Percentiles rank a stretch among this genome's conserved stretches.
phyloP scores from a whole-genome alignment of 2,888 invertebrate species.

The Rotaria macrura region DNA sequence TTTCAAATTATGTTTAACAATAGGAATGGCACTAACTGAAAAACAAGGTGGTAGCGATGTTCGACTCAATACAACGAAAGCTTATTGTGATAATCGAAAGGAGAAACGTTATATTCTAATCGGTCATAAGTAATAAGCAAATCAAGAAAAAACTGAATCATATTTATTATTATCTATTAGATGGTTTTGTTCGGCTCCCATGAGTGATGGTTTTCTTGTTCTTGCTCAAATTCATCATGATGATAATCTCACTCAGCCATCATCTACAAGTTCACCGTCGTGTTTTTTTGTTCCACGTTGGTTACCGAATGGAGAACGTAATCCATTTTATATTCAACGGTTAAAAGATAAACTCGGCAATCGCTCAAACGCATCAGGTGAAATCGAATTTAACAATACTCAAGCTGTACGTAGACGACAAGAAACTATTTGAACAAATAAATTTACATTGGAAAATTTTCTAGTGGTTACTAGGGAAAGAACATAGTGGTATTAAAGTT shows the following conservation, averaged over 20 bases:
- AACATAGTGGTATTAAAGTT: slow-evolving; percentile 4
- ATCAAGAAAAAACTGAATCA: background rate
- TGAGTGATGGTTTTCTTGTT: slow-evolving; percentile 9
- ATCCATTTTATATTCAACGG: slow-evolving; percentile 19
- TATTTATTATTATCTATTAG: background rate
- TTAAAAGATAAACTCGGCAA: slow-evolving; percentile 23
- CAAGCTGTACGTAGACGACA: background rate
- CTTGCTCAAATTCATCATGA: background rate
- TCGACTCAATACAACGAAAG: background rate
- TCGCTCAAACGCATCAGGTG: slow-evolving; percentile 3
- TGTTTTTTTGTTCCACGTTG: slow-evolving; percentile 16
- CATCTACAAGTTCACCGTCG: background rate
- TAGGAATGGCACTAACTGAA: background rate
- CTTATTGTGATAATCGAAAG: background rate
- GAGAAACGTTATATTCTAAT: slow-evolving; percentile 3
- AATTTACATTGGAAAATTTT: too few relatives aligned
- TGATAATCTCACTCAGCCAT: background rate
- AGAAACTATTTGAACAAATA: background rate
- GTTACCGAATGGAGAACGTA: background rate
- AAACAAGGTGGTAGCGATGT: slow-evolving; percentile 20
- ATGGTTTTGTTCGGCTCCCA: slow-evolving; percentile 19
- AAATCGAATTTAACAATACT: slow-evolving; percentile 11
- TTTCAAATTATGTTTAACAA: background rate
- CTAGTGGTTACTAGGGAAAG: background rate
- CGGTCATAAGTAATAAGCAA: background rate